Evolutionary conservation across 2,113 vertebrate species (phyloP), one percentile per base, ranked within the genome.

Genomic region (Stercorarius parasiticus): DNA sequence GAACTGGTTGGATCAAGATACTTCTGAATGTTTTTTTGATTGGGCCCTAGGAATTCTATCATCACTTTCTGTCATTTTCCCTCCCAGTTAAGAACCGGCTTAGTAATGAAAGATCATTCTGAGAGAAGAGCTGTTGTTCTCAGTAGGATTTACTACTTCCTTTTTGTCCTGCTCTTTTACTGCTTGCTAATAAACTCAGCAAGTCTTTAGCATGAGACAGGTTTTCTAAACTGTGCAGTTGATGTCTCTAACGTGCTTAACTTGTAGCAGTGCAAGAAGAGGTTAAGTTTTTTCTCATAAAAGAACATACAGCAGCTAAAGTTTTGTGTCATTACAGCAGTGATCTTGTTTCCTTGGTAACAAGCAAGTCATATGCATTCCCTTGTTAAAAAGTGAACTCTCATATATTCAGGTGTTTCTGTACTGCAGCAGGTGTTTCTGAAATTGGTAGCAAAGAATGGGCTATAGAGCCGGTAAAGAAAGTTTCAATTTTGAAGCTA

Each of bases 301-400:
- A 86, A 86, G 71, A 91, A 66, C 52, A 38, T 32, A 38, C 38
- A 95, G 80, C 18, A 55, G 86, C 86, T 76, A 29, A 90, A 96
- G 69, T 95, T 96, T 90, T 82, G 76, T 93, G 73, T 88, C 89
- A 50, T 95, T 92, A 67, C 74, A 85, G 89, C 82, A 91, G 66
- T 56, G 62, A 59, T 82, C 88, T 81, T 13, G 95, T 97, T 96
- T 92, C 96, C 95, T 77, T 97, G 91, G 96, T 82, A 96, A 97
- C 95, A 38, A 52, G 77, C 69, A 80, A 85, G 67, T 95, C 90
- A 86, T 86, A 40, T 93, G 84, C 82, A 71, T 66, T 92, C 56
- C 74, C 72, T 52, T 84, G 78, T 93, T 94, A 81, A 92, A 94
- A 94, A 88, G 78, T 74, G 82, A 92, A 72, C 56, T 62, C 49